Evolutionary conservation across 2,113 vertebrate species (phyloP).

Genomic region (Pangasianodon hypophthalmus): DNA sequence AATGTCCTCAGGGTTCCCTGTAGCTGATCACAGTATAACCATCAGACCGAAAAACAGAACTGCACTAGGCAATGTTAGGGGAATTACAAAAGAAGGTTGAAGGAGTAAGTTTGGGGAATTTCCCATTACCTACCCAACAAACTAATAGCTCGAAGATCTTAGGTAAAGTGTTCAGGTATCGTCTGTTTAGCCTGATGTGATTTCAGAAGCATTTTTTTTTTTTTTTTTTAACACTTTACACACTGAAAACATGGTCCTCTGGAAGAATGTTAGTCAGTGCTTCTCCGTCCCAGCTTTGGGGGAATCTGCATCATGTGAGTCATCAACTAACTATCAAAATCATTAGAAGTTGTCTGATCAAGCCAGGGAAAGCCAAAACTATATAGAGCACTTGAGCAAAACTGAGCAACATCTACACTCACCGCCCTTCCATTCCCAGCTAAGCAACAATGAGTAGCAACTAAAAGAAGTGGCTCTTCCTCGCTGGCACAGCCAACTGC

Average conservation of each 20-base stretch:
- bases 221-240: not conserved
- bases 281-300: not conserved
- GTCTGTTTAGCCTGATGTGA: not conserved
- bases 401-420: not conserved
- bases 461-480: not conserved
- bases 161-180: not conserved
- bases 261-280: not conserved
- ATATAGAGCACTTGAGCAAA: not conserved
- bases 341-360: not conserved
- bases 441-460: conserved; percentile 5
- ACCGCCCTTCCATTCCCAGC: not conserved
- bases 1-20: not conserved
- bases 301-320: not conserved
- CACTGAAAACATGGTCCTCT: not conserved
- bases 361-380: not conserved
- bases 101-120: not conserved
- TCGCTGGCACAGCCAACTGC: not conserved
- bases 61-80: not conserved
- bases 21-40: not conserved
- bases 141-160: not conserved
- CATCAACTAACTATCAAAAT: not conserved
- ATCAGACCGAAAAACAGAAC: not conserved
- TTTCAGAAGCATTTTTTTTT: not conserved
- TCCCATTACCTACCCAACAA: not conserved
- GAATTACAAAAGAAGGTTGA: not conserved